Percentiles rank a stretch among this genome's conserved stretches.
Conservation (phyloP, 2,797 vertebrate genomes). For the Calcarius lapponicus region DNA sequence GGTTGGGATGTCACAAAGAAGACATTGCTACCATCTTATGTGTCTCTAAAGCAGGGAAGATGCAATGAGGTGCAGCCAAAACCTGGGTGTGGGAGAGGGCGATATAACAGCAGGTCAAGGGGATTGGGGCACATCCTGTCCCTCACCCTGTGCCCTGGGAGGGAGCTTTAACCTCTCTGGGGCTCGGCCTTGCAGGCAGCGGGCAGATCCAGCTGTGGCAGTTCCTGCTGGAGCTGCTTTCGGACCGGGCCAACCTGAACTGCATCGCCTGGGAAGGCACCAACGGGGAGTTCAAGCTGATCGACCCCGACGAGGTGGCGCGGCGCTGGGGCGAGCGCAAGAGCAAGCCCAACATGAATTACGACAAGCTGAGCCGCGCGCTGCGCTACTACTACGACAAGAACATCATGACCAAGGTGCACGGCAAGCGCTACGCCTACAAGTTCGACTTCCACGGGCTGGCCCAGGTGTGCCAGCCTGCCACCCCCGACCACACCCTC, state of each 20-base stretch:
- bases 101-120: not conserved
- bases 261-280: slow-evolving; percentile 98
- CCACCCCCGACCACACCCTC: slow-evolving; percentile 84
- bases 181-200: slow-evolving; percentile 80
- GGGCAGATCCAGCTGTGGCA: slow-evolving; percentile 99
- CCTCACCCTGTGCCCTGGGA: not conserved
- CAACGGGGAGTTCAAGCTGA: slow-evolving; percentile 97
- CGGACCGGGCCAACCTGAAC: slow-evolving; percentile 90
- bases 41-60: not conserved
- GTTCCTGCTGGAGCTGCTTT: slow-evolving; percentile 94
- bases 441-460: slow-evolving; percentile 97
- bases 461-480: slow-evolving; percentile 92
- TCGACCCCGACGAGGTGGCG: slow-evolving; percentile 95
- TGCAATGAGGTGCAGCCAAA: not conserved
- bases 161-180: slow-evolving; percentile 13
- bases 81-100: not conserved
- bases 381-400: slow-evolving; percentile 99
- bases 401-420: slow-evolving; percentile 99
- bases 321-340: slow-evolving; percentile 96
- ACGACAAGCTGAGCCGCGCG: slow-evolving; percentile 96
- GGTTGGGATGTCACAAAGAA: not conserved
- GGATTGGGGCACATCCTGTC: not conserved
- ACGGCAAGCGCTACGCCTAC: slow-evolving; percentile 97
- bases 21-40: not conserved
- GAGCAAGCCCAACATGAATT: slow-evolving; percentile 99